Evolutionary conservation across 1,140 invertebrate species (phyloP).

Genomic region (Drosophila willistoni): DNA sequence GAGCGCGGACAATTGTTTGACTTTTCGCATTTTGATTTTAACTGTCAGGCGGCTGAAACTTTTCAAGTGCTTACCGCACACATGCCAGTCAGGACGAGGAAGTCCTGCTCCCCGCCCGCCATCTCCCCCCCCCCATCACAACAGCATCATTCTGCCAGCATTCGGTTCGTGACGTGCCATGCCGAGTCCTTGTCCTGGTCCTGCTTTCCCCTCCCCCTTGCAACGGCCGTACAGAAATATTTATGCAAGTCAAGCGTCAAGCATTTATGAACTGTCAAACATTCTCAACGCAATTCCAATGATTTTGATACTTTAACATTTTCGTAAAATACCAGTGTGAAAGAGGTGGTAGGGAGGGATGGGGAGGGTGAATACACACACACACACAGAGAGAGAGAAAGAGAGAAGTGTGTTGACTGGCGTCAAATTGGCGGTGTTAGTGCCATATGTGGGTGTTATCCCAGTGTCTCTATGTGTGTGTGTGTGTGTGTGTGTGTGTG

Average conservation of each 20-base stretch:
- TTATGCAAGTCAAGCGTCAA: constrained; percentile 82
- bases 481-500: constrained; percentile 30
- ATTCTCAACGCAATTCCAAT: constrained; percentile 83
- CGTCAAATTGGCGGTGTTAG: constrained; percentile 80
- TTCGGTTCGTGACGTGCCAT: background rate
- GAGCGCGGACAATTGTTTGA: constrained; percentile 72
- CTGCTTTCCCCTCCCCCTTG: background rate
- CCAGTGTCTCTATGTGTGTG: constrained; percentile 41
- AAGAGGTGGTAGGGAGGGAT: background rate
- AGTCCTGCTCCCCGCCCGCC: no score
- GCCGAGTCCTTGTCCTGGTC: no score
- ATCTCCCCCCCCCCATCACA: no score
- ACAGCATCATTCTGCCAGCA: background rate
- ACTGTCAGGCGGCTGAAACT: constrained; percentile 55
- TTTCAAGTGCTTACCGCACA: constrained; percentile 66
- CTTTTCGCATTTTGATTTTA: constrained; percentile 70
- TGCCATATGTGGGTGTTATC: constrained; percentile 74
- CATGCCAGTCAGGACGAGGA: constrained; percentile 4
- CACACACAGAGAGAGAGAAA: constrained; percentile 12
- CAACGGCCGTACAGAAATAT: constrained; percentile 71
- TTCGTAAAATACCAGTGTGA: constrained; percentile 70
- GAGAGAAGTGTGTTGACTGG: constrained; percentile 32
- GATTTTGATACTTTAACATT: constrained; percentile 83
- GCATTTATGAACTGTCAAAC: constrained; percentile 83
- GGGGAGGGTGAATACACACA: constrained; percentile 20